Percentiles rank a stretch among this genome's conserved stretches.
phyloP scores from a whole-genome alignment of 2,888 invertebrate species.

The Halocaridina rubra region DNA sequence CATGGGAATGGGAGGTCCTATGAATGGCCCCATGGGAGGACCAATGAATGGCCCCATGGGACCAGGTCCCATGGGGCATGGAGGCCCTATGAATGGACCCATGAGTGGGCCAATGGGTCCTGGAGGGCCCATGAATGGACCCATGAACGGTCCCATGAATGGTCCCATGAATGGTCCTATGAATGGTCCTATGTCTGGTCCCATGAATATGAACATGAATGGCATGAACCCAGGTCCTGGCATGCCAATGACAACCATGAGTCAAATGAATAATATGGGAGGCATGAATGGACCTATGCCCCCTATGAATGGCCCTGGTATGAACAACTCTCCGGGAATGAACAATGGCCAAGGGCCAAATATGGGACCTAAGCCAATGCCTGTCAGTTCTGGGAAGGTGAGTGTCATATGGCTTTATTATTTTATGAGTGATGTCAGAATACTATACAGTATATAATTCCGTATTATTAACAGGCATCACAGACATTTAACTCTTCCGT shows the following conservation, averaged over 20 bases:
- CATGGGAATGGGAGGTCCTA: conserved; percentile 64
- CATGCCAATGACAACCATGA: conserved; percentile 73
- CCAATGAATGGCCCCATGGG: conserved; percentile 69
- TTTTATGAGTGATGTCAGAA: too few relatives aligned
- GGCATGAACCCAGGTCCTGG: conserved; percentile 52
- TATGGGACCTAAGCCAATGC: conserved; percentile 76
- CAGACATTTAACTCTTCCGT: too few relatives aligned
- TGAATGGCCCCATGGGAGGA: conserved; percentile 63
- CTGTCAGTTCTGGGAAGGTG: conserved; percentile 90
- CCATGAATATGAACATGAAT: conserved; percentile 61
- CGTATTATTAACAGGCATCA: too few relatives aligned
- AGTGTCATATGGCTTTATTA: too few relatives aligned
- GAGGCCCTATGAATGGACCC: conserved; percentile 76
- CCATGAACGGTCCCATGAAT: conserved; percentile 60
- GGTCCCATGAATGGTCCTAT: conserved; percentile 55
- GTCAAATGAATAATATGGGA: conserved; percentile 73
- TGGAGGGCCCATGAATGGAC: conserved; percentile 63
- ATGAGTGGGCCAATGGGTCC: conserved; percentile 68
- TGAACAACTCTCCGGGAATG: conserved; percentile 63
- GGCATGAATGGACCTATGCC: conserved; percentile 71
- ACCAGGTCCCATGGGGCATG: conserved; percentile 76
- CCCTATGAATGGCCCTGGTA: conserved; percentile 58
- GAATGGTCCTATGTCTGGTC: conserved; percentile 54
- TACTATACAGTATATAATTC: background rate
- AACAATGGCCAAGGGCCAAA: conserved; percentile 58